Percentiles rank a stretch among this genome's conserved stretches.
phyloP scores from a whole-genome alignment of 2,888 invertebrate species.

The Hydraecia micacea region DNA sequence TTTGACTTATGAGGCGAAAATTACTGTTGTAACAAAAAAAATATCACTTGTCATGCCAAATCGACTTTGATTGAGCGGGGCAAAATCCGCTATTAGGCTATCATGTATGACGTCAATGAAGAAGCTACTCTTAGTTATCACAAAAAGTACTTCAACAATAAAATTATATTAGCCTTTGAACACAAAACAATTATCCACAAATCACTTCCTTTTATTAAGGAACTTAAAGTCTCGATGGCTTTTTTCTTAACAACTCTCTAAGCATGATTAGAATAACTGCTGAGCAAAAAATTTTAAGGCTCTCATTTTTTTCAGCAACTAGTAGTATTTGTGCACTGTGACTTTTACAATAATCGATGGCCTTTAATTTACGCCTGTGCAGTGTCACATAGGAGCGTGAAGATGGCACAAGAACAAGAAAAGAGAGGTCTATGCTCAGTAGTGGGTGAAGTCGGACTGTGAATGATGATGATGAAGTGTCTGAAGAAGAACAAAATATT shows the following conservation, averaged over 20 bases:
- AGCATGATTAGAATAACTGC: not conserved
- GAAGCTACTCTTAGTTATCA: not conserved
- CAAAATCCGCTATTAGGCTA: not conserved
- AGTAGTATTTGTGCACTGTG: not conserved
- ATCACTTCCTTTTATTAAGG: not conserved
- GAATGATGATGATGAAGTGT: not conserved
- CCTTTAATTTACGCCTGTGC: not conserved
- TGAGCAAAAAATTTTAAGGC: too few species aligned
- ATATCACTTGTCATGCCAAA: not conserved
- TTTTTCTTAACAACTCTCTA: not conserved
- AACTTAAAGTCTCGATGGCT: not conserved
- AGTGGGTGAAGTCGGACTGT: too few species aligned
- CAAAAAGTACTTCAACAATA: not conserved
- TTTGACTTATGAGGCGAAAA: not conserved
- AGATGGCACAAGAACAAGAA: too few species aligned
- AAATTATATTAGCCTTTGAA: not conserved
- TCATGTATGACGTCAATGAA: slow-evolving; percentile 34
- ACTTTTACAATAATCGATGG: not conserved
- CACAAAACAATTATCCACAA: slow-evolving; percentile 1
- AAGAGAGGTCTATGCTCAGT: too few species aligned
- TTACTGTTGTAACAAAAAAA: not conserved
- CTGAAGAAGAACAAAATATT: not conserved
- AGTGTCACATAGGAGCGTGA: too few species aligned
- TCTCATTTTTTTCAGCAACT: not conserved
- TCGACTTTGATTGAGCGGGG: not conserved